Conservation (phyloP, 2,888 invertebrate species). For the Notocelia uddmanniana region DNA sequence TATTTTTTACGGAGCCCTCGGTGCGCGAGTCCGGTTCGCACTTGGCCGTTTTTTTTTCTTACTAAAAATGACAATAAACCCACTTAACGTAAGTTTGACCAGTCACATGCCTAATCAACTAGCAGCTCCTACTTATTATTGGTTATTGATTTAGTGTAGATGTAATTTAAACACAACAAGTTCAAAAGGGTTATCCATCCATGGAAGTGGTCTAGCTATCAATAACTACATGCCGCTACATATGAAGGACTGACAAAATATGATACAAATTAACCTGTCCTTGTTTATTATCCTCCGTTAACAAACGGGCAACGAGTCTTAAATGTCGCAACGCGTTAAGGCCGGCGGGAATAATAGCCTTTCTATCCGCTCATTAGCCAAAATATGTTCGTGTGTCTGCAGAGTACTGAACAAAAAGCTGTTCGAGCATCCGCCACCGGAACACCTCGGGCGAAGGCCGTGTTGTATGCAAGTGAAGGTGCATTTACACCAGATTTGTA, state of each 20-base stretch:
- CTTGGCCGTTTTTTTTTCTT: too few species aligned
- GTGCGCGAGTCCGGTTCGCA: too few species aligned
- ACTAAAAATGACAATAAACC: too few species aligned
- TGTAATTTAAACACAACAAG: too few species aligned
- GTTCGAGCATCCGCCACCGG: constrained; percentile 73
- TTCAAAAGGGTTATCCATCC: not conserved
- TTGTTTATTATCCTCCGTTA: constrained; percentile 1
- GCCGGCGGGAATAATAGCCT: constrained; percentile 64
- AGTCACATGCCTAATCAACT: too few species aligned
- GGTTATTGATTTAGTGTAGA: too few species aligned
- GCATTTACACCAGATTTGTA: constrained; percentile 32
- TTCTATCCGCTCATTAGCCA: constrained; percentile 84
- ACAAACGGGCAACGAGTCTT: constrained; percentile 3
- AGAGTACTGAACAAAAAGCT: constrained; percentile 70
- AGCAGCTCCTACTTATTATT: too few species aligned
- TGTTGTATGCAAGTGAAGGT: constrained; percentile 32
- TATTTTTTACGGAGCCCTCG: too few species aligned
- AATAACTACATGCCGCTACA: not conserved
- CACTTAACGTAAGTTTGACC: too few species aligned
- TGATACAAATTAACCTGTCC: not conserved
- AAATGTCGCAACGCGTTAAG: constrained; percentile 51
- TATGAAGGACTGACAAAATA: not conserved
- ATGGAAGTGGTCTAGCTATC: not conserved
- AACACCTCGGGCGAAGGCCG: constrained; percentile 64
- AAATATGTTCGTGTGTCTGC: constrained; percentile 70